Conservation (phyloP, 2,888 invertebrate species). For the Uropetala carovei region DNA sequence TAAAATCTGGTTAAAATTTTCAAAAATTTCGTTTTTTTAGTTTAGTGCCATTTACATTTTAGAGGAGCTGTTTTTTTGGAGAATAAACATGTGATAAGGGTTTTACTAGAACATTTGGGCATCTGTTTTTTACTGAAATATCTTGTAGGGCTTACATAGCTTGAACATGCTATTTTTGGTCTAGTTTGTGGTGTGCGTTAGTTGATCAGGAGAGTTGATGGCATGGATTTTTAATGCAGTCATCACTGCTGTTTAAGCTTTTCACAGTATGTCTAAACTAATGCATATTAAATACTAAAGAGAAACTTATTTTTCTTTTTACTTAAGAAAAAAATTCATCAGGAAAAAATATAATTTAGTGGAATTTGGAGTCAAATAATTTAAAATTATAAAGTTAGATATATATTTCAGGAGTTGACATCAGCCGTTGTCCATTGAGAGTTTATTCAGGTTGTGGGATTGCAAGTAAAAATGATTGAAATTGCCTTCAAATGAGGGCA, state of each 20-base stretch:
- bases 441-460: background rate
- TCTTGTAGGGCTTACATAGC: conserved; percentile 35
- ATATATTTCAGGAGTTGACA: background rate
- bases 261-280: background rate
- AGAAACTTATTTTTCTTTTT: background rate
- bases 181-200: conserved; percentile 26
- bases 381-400: background rate
- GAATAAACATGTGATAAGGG: conserved; percentile 40
- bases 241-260: conserved; percentile 2
- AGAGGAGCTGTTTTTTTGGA: conserved; percentile 28
- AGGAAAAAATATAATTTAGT: background rate
- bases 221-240: conserved; percentile 41
- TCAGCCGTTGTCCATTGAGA: background rate
- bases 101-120: background rate
- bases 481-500: background rate
- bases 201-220: conserved; percentile 20
- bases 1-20: conserved; percentile 20
- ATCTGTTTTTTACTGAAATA: background rate
- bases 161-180: conserved; percentile 8
- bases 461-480: background rate
- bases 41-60: background rate
- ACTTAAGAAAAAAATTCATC: background rate
- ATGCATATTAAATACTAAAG: background rate
- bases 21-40: background rate
- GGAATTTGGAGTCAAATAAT: background rate